Percentiles rank a stretch among this genome's conserved stretches.
phyloP scores from a whole-genome alignment of 2,113 vertebrate genomes.

The Terrapene triunguis region DNA sequence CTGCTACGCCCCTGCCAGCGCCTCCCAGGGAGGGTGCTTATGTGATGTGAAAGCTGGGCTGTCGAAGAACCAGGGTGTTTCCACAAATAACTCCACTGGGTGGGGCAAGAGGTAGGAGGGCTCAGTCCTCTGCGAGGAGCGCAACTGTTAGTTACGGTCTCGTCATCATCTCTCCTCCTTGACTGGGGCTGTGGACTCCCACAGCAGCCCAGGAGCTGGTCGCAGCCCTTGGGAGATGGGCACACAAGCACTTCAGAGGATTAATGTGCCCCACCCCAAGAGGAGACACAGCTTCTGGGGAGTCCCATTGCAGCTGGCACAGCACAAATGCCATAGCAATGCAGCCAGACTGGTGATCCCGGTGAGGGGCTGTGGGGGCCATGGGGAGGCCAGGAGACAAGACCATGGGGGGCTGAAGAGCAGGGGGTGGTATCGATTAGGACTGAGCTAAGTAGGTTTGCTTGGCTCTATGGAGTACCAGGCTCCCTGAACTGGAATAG shows the following conservation, averaged over 20 bases:
- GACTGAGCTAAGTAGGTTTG: neutral
- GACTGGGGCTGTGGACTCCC: neutral
- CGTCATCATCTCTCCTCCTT: neutral
- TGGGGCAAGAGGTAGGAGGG: neutral
- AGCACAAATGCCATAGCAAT: neutral
- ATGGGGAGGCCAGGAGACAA: neutral
- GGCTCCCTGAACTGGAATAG: neutral
- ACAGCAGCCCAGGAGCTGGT: neutral
- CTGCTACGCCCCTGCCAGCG: neutral
- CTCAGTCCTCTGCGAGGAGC: neutral
- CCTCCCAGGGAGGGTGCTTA: neutral
- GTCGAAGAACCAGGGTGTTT: neutral
- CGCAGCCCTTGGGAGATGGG: neutral
- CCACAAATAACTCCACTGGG: neutral
- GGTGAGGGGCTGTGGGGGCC: too few relatives aligned
- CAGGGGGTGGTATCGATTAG: neutral
- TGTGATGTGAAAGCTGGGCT: neutral
- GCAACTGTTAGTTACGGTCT: neutral
- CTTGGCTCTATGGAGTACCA: neutral
- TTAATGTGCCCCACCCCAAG: neutral
- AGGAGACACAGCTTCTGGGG: neutral
- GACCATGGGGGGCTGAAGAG: neutral
- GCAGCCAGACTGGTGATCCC: neutral
- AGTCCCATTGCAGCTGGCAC: neutral
- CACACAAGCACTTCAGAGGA: neutral